Base-by-base conservation (phyloP, 2,888 invertebrate genomes). In the Psylliodes chrysocephalus region DNA sequence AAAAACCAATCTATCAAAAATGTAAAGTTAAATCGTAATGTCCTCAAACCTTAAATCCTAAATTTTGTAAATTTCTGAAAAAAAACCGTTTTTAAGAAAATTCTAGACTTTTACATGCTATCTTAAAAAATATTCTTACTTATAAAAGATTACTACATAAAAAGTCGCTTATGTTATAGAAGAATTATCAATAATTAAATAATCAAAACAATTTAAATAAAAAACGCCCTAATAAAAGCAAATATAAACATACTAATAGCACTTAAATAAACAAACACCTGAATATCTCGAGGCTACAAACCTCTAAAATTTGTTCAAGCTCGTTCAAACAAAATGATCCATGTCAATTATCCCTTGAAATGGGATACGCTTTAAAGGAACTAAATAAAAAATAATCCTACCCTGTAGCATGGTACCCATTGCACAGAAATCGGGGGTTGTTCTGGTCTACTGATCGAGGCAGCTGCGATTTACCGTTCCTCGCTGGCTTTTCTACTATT, bases 361-460 rank as follows among this genome's bases (percentile, higher is more conserved):
- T 38, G 28, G 15, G 59, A 59, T 46, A 49, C 40, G 25, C 40
- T 49, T 59, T 49, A 28, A 46, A 46, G 10, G 6, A 17, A 19
- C 51, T 22, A 46, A 56, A 64, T 55, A 55, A 64, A 67, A 66
- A 62, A 28, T 61, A 67, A 69, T 67, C 74, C 77, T 69, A 73
- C 67, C 67, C 71, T 73, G 69, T 59, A 66, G 71, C 66, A 63
- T 66, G 67, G 68, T 69, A 70, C 70, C 75, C 73, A 70, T 71
- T 54, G 59, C 67, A 60, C 65, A 64, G 62, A 51, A 51, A 59
- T 55, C 63, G 66, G 76, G 81, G 81, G 81, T 81, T 80, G 82
- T 81, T 81, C 76, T 80, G 82, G 79, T 81, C 81, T 79, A 79
- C 71, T 81, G 81, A 81, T 81, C 81, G 78, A 78, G 79, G 79